These are phyloP conservation scores for Phaetusa simplex DNA, from an alignment of 2,113 vertebrate genomes.

Conservation along the genomic window DNA sequence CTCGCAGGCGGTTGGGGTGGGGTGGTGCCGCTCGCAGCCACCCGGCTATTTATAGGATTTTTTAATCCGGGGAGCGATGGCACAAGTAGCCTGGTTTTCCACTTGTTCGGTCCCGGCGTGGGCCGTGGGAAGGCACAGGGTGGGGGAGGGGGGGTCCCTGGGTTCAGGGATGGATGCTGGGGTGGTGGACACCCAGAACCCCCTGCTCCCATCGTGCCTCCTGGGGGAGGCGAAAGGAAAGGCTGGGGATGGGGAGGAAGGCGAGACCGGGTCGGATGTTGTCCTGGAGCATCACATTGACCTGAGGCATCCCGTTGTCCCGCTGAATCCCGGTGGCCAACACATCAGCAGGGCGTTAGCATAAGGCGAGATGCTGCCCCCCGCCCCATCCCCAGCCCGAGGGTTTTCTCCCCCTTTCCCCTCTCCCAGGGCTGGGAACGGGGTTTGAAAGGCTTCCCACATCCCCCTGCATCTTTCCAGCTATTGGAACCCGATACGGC, in stretches of 20 bases:
- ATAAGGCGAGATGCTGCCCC: rapidly evolving
- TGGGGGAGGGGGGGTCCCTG: too few relatives aligned
- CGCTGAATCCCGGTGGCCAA: rapidly evolving
- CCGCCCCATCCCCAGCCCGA: rapidly evolving
- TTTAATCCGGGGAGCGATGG: neutral
- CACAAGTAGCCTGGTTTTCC: neutral
- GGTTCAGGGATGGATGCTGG: neutral
- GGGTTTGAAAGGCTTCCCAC: neutral
- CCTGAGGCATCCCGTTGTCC: neutral
- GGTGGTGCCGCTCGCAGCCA: neutral
- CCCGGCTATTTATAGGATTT: neutral
- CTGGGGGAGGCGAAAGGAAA: rapidly evolving
- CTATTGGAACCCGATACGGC: rapidly evolving
- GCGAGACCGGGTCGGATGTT: rapidly evolving
- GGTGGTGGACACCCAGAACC: rapidly evolving
- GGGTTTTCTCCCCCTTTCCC: too few relatives aligned
- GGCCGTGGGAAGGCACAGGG: rapidly evolving
- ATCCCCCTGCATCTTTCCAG: neutral
- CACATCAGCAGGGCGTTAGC: rapidly evolving
- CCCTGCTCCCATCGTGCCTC: neutral
- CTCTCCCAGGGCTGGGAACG: too few relatives aligned
- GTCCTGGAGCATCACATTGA: rapidly evolving
- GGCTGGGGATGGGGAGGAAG: neutral
- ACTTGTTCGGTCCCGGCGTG: rapidly evolving
- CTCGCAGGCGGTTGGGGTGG: neutral